A percentile compares a stretch with the other conserved stretches of the same genome.
Conservation (phyloP, 2,113 vertebrate genomes). For the Nymphicus hollandicus region DNA sequence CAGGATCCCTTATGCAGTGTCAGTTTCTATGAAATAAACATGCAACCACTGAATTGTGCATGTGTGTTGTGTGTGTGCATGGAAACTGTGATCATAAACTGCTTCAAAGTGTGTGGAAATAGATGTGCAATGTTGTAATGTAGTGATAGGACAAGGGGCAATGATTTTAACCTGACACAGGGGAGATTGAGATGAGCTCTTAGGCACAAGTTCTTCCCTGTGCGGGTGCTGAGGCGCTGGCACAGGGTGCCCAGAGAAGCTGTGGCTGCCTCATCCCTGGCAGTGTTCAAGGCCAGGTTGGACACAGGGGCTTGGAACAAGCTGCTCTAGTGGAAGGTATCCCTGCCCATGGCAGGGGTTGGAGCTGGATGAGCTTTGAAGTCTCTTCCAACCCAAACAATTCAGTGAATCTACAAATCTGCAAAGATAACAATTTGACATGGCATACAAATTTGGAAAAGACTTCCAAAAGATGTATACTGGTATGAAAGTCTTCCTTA, state of each 20-base stretch:
- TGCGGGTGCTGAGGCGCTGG: too few species aligned
- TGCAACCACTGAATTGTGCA: accelerated
- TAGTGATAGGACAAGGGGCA: too few species aligned
- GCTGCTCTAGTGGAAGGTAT: background rate
- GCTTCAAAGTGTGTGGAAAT: background rate
- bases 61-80: accelerated
- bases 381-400: background rate
- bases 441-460: background rate
- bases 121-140: too few species aligned
- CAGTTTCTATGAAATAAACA: background rate
- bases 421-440: background rate
- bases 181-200: too few species aligned
- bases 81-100: background rate
- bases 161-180: too few species aligned
- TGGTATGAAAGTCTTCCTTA: background rate
- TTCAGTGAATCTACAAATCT: background rate
- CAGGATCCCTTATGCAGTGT: accelerated
- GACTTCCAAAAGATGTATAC: background rate
- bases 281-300: too few species aligned
- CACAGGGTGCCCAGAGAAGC: background rate
- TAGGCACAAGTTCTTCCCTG: too few species aligned
- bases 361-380: background rate
- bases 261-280: too few species aligned
- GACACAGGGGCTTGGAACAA: background rate
- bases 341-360: accelerated